A percentile compares a stretch with the other conserved stretches of the same genome.
Evolutionary conservation across 2,797 vertebrate genomes (phyloP).

Genomic region (Linurgus olivaceus): DNA sequence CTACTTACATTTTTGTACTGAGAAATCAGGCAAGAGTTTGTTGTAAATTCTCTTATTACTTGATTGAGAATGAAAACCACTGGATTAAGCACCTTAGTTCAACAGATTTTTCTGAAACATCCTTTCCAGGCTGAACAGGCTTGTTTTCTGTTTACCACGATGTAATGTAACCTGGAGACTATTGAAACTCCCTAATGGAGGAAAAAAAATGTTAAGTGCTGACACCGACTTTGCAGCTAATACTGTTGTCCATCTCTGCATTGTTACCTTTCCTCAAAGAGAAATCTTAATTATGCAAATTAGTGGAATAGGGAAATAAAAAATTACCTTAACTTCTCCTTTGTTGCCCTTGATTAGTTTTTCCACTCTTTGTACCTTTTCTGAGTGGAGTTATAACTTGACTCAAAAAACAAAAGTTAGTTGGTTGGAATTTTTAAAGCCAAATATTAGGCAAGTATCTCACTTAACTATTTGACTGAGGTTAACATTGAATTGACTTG

Average conservation of each 20-base stretch:
- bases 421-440: neutral
- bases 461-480: neutral
- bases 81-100: neutral
- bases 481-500: neutral
- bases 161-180: neutral
- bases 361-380: neutral
- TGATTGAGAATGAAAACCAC: neutral
- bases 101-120: neutral
- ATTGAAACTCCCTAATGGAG: neutral
- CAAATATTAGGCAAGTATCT: neutral
- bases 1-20: neutral
- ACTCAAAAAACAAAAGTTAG: neutral
- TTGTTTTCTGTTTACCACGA: neutral
- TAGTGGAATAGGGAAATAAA: neutral
- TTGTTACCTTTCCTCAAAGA: neutral
- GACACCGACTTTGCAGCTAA: neutral
- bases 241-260: neutral
- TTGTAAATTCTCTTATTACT: neutral
- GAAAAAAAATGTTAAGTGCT: neutral
- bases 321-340: neutral
- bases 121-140: neutral
- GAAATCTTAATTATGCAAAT: neutral
- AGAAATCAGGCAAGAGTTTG: neutral
- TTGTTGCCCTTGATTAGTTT: neutral
- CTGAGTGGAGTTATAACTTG: neutral